These are phyloP conservation scores for Odiellus spinosus DNA, from an alignment of 2,888 invertebrate genomes.

Conservation along the genomic window DNA sequence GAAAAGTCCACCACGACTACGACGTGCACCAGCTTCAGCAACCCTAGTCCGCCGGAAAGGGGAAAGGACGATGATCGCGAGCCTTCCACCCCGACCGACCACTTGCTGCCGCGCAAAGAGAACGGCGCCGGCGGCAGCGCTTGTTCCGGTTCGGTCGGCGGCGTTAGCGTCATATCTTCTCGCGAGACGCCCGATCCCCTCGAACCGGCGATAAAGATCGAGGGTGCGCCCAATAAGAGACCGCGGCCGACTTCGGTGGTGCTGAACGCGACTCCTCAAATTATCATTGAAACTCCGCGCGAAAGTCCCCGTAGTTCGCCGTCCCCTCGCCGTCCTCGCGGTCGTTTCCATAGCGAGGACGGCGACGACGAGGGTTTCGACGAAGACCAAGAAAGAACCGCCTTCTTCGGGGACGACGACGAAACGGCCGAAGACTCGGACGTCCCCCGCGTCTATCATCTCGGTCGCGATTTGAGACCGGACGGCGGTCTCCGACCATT, in stretches of 20 bases:
- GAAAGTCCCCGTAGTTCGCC: not conserved
- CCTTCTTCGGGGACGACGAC: not conserved
- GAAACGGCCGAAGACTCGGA: not conserved
- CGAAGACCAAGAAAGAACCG: too few relatives aligned
- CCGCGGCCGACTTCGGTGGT: slow-evolving; percentile 3
- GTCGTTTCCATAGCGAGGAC: slow-evolving; percentile 1
- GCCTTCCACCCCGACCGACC: too few relatives aligned
- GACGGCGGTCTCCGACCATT: not conserved
- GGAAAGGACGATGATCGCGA: slow-evolving; percentile 1
- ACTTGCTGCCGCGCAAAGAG: too few relatives aligned
- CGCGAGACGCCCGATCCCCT: slow-evolving; percentile 4
- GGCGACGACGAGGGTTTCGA: slow-evolving; percentile 8
- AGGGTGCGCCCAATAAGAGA: slow-evolving; percentile 6
- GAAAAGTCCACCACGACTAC: slow-evolving; percentile 23
- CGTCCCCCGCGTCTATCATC: not conserved
- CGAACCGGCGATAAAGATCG: slow-evolving; percentile 6
- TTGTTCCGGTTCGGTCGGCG: too few relatives aligned
- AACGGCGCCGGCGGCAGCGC: too few relatives aligned
- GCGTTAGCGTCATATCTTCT: too few relatives aligned
- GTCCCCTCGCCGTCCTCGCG: not conserved
- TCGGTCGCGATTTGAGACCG: too few relatives aligned
- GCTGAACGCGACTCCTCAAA: slow-evolving; percentile 9
- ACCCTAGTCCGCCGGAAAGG: slow-evolving; percentile 12
- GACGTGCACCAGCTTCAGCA: slow-evolving; percentile 24
- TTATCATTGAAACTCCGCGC: slow-evolving; percentile 9